A percentile compares a stretch with the other conserved stretches of the same genome.
Conservation (phyloP, 2,888 invertebrate species). For the Isotomurus palustris region DNA sequence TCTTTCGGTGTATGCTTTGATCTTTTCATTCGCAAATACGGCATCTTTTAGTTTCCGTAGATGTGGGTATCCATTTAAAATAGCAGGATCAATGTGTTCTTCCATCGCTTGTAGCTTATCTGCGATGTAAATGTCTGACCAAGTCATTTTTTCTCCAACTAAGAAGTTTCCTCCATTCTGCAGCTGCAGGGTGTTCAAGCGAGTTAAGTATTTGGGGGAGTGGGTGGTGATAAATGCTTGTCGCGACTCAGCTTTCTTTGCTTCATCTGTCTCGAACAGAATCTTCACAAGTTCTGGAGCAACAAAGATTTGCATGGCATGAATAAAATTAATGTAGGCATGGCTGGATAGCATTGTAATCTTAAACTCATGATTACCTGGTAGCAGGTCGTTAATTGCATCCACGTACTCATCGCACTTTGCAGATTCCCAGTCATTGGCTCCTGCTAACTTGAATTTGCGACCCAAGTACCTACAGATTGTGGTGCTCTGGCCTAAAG, state of each 20-base stretch:
- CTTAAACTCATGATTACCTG: conserved; percentile 13
- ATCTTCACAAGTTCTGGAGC: conserved; percentile 1
- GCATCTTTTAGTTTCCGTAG: conserved; percentile 14
- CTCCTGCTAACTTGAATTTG: conserved; percentile 40
- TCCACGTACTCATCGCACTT: conserved; percentile 34
- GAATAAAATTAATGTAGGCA: background rate
- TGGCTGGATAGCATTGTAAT: background rate
- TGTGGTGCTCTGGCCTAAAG: conserved; percentile 44
- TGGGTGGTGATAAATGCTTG: background rate
- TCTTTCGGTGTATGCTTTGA: conserved; percentile 15
- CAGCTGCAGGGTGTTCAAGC: conserved; percentile 10
- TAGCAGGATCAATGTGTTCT: conserved; percentile 1
- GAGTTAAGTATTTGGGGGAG: conserved; percentile 9
- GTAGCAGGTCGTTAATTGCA: conserved; percentile 21
- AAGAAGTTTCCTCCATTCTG: conserved; percentile 16
- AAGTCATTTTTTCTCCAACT: conserved; percentile 11
- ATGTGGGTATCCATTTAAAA: conserved; percentile 16
- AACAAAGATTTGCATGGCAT: background rate
- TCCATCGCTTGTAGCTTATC: conserved; percentile 1
- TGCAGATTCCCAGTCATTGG: conserved; percentile 39
- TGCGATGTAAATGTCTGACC: conserved; percentile 17
- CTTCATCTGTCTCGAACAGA: conserved; percentile 4
- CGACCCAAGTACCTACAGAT: conserved; percentile 46
- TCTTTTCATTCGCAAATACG: conserved; percentile 17
- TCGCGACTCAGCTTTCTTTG: conserved; percentile 6